These are phyloP conservation scores for Styela clava DNA, from an alignment of 23 tunicate species.

Conservation along the genomic window DNA sequence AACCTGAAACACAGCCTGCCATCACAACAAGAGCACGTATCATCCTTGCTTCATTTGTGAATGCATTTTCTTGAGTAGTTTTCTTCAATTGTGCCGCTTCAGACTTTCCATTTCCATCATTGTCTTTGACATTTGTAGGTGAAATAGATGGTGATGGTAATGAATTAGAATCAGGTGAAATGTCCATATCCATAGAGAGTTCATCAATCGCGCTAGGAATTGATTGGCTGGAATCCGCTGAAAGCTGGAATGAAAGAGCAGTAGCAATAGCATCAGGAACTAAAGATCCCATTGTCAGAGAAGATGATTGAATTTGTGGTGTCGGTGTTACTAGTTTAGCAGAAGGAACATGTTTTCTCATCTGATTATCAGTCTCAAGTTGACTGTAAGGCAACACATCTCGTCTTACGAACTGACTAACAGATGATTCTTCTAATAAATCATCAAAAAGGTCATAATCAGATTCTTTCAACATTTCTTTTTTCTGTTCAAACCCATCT, in stretches of 20 bases:
- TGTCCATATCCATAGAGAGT: neutral
- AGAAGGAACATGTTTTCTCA: slow-evolving; percentile 31
- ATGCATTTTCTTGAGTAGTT: neutral
- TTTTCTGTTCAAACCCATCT: slow-evolving; percentile 17
- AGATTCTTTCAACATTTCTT: neutral
- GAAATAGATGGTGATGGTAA: neutral
- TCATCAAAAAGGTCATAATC: slow-evolving; percentile 32
- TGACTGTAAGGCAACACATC: slow-evolving; percentile 28
- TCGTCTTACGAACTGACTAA: slow-evolving; percentile 54
- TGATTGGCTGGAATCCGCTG: neutral
- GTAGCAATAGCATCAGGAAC: slow-evolving; percentile 56
- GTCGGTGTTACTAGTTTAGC: neutral
- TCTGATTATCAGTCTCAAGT: slow-evolving; percentile 27
- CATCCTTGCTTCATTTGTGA: slow-evolving; percentile 7
- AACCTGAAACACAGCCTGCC: slow-evolving; percentile 58
- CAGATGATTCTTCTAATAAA: slow-evolving; percentile 51
- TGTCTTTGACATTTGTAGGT: neutral
- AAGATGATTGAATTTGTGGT: neutral
- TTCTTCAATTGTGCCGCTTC: neutral
- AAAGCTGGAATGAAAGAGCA: slow-evolving; percentile 17
- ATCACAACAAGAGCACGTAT: slow-evolving; percentile 15
- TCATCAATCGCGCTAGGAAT: neutral
- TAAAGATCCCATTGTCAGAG: slow-evolving; percentile 66
- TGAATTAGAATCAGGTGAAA: neutral
- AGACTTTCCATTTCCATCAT: neutral